These are phyloP conservation scores for Melieria crassipennis DNA, from an alignment of 2,888 invertebrate species.

Conservation along the genomic window DNA sequence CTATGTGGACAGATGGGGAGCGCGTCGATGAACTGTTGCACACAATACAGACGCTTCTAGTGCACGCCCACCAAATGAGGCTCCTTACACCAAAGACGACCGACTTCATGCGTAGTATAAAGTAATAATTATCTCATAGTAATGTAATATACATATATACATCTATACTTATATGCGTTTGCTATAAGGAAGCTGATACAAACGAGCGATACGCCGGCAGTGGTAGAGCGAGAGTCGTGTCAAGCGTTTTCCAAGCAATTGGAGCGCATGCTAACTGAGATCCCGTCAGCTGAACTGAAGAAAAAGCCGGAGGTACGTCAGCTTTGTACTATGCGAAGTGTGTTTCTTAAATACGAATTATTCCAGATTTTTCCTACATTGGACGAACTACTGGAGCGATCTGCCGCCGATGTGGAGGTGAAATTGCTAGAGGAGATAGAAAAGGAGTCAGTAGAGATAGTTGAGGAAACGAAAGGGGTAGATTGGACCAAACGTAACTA, in stretches of 20 bases:
- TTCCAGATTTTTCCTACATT: conserved; percentile 68
- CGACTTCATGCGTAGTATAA: too few relatives aligned
- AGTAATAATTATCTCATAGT: too few relatives aligned
- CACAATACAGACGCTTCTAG: conserved; percentile 47
- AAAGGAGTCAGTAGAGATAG: not conserved
- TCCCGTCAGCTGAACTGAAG: not conserved
- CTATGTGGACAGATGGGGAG: conserved; percentile 42
- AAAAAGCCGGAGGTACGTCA: not conserved
- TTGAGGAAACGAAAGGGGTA: not conserved
- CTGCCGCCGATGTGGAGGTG: conserved; percentile 47
- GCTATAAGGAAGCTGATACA: conserved; percentile 44
- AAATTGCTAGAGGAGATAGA: not conserved
- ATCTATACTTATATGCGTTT: conserved; percentile 39
- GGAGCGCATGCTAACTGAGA: conserved; percentile 10
- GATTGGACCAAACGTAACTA: too few relatives aligned
- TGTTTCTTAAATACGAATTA: not conserved
- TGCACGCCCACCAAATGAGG: conserved; percentile 45
- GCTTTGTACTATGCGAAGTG: not conserved
- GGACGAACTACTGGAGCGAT: conserved; percentile 63
- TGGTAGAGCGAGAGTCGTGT: conserved; percentile 23
- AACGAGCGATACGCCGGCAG: conserved; percentile 30
- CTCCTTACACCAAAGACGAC: conserved; percentile 32
- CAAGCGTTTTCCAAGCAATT: conserved; percentile 22
- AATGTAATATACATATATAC: conserved; percentile 1
- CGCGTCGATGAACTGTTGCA: conserved; percentile 42